Conservation (phyloP, 2,113 vertebrate species). For the Chaetodon trifascialis region DNA sequence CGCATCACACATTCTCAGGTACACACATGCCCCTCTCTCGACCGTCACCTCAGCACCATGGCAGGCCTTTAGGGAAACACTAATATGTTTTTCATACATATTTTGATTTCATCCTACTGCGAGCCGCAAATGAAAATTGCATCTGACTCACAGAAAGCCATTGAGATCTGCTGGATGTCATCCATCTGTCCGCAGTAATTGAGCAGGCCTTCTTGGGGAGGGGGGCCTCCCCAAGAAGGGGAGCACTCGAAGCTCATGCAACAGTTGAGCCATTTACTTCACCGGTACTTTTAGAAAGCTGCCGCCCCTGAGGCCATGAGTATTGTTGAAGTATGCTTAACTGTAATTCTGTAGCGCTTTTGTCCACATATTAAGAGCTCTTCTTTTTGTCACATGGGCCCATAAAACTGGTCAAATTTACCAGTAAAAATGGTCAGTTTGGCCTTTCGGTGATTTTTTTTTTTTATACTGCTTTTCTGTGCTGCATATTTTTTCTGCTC, state of each 20-base stretch:
- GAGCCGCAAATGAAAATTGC: constrained; percentile 89
- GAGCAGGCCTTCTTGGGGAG: constrained; percentile 80
- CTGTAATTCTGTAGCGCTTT: background rate
- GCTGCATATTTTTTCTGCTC: constrained; percentile 86
- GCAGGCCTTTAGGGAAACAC: constrained; percentile 85
- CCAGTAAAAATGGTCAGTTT: background rate
- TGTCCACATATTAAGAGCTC: background rate
- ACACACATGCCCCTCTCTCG: constrained; percentile 77
- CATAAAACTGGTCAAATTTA: background rate
- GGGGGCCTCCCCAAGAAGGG: constrained; percentile 57
- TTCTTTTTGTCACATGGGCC: background rate
- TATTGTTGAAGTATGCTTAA: constrained; percentile 46
- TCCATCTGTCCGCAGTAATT: constrained; percentile 92
- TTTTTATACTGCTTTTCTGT: constrained; percentile 85
- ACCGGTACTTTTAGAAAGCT: constrained; percentile 71
- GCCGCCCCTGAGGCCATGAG: constrained; percentile 83
- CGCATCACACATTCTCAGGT: constrained; percentile 72
- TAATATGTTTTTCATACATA: constrained; percentile 95
- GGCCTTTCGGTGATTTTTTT: constrained; percentile 61
- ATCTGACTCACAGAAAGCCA: constrained; percentile 91
- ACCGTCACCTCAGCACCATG: constrained; percentile 89
- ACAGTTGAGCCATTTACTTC: constrained; percentile 87
- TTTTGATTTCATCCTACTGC: constrained; percentile 93
- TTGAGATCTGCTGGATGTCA: constrained; percentile 91
- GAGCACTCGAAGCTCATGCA: constrained; percentile 82